These are phyloP conservation scores for Eupeodes latifasciatus DNA, from an alignment of 2,888 invertebrate genomes.

Conservation along the genomic window DNA sequence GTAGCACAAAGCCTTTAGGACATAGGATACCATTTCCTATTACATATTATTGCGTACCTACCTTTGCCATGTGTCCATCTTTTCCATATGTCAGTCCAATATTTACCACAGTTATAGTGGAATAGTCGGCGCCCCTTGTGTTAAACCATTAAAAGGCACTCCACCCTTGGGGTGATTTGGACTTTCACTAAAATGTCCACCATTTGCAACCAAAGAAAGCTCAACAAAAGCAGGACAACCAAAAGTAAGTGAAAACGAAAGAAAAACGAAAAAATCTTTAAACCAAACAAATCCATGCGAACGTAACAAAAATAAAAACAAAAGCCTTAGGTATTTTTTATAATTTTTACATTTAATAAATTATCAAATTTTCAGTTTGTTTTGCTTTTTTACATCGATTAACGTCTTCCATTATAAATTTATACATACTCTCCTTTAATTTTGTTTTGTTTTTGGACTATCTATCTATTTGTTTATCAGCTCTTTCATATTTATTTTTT, in stretches of 20 bases:
- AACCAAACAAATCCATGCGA: slow-evolving; percentile 35
- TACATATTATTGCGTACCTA: too few species aligned
- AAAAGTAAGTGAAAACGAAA: slow-evolving; percentile 27
- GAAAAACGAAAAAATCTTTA: slow-evolving; percentile 32
- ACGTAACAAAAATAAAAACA: slow-evolving; percentile 62
- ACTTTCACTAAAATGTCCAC: too few species aligned
- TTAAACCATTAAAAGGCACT: too few species aligned
- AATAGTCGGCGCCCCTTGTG: too few species aligned
- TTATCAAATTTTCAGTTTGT: slow-evolving; percentile 64
- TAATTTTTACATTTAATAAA: slow-evolving; percentile 74
- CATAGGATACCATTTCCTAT: too few species aligned
- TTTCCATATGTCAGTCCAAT: too few species aligned
- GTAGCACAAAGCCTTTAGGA: too few species aligned
- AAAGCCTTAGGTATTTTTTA: slow-evolving; percentile 53
- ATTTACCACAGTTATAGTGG: too few species aligned
- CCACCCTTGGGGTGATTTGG: too few species aligned
- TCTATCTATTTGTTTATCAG: slow-evolving; percentile 65
- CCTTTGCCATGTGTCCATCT: too few species aligned
- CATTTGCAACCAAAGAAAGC: background rate
- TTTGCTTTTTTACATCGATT: slow-evolving; percentile 47
- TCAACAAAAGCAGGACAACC: slow-evolving; percentile 1
- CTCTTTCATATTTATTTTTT: slow-evolving; percentile 72
- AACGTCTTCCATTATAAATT: slow-evolving; percentile 60
- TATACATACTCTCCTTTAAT: slow-evolving; percentile 51
- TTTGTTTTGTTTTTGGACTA: slow-evolving; percentile 54